phyloP scores from a whole-genome alignment of 1,140 invertebrate species.

The Drosophila miranda region DNA sequence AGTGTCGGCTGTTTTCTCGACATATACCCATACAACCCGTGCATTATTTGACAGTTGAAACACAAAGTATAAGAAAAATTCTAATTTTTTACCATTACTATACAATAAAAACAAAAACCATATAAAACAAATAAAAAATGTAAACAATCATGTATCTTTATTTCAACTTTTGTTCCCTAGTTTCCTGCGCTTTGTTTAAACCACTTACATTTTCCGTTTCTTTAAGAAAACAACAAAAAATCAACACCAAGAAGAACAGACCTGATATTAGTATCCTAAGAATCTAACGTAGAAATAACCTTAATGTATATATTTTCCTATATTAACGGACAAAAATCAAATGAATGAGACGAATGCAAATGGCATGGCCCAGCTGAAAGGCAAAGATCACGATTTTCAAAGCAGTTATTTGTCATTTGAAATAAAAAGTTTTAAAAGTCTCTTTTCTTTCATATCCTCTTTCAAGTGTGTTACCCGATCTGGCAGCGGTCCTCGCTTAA shows the following conservation, averaged over 20 bases:
- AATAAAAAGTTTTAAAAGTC: no score
- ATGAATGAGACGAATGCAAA: conserved; percentile 51
- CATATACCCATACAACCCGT: conserved; percentile 15
- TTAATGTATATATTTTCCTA: conserved; percentile 81
- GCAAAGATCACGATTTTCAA: conserved; percentile 27
- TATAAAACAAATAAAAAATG: conserved; percentile 77
- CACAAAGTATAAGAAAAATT: conserved; percentile 68
- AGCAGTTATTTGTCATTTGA: no score
- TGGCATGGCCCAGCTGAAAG: conserved; percentile 36
- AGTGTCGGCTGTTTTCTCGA: conserved; percentile 25
- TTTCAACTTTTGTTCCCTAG: conserved; percentile 18
- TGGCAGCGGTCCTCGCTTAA: no score
- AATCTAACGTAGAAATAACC: conserved; percentile 64
- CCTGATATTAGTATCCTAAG: conserved; percentile 79
- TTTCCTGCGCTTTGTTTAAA: conserved; percentile 18
- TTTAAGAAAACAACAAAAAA: conserved; percentile 39
- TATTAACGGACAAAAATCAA: conserved; percentile 77
- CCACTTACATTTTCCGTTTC: conserved; percentile 22
- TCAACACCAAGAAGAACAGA: conserved; percentile 77
- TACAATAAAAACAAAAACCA: conserved; percentile 66
- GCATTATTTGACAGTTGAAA: conserved; percentile 66
- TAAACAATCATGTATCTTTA: conserved; percentile 66
- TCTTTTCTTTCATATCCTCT: no score
- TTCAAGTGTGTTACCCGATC: no score
- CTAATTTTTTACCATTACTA: conserved; percentile 70